These are phyloP conservation scores for Sceliomorpha sp. DNA, from an alignment of 2,888 invertebrate species.

Conservation along the genomic window DNA sequence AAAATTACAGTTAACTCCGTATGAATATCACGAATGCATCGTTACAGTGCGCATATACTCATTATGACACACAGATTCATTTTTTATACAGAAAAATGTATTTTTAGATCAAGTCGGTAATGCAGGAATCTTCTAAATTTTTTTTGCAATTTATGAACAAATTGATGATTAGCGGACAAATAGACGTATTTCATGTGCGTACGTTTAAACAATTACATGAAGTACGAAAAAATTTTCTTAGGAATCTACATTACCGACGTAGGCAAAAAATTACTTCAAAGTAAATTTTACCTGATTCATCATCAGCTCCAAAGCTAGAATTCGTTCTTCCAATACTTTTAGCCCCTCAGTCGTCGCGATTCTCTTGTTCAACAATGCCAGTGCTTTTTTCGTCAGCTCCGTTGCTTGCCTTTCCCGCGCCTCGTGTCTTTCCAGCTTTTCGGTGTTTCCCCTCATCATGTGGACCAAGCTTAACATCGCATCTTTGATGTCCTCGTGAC, in stretches of 20 bases:
- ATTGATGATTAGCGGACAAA: too few species aligned
- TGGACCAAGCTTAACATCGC: slow-evolving; percentile 90
- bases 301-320: slow-evolving; percentile 89
- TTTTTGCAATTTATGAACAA: too few species aligned
- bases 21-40: neutral
- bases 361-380: slow-evolving; percentile 87
- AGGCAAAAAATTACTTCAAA: slow-evolving; percentile 5
- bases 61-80: too few species aligned
- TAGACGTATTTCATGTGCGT: too few species aligned
- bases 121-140: too few species aligned
- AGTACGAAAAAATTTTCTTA: too few species aligned
- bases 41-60: too few species aligned
- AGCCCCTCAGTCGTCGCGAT: slow-evolving; percentile 81
- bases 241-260: too few species aligned
- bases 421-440: slow-evolving; percentile 92
- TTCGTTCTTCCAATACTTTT: slow-evolving; percentile 88
- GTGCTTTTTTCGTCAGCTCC: slow-evolving; percentile 88
- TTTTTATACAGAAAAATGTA: too few species aligned
- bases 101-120: too few species aligned
- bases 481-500: slow-evolving; percentile 84
- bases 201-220: too few species aligned
- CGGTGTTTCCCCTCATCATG: slow-evolving; percentile 89
- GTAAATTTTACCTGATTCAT: slow-evolving; percentile 83
- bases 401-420: slow-evolving; percentile 89
- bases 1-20: slow-evolving; percentile 10